Base-by-base conservation (phyloP, 2,113 vertebrate genomes). In the Paedocypris sp. region DNA sequence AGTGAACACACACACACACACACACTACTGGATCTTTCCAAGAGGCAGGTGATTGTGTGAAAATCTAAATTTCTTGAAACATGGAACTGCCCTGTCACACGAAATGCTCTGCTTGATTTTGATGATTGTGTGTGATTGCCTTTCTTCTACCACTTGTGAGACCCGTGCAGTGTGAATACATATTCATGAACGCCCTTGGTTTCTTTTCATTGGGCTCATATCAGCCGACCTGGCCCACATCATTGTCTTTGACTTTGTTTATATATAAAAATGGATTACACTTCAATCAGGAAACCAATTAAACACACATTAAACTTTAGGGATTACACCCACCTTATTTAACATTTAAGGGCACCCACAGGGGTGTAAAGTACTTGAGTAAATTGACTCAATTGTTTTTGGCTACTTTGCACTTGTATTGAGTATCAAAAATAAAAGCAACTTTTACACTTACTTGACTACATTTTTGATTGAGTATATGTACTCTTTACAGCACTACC, bases 251-350 rank as follows among this genome's bases (percentile, higher is more conserved):
- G 12, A 11, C 16, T 51, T n/a, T 22, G 33, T 39, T 38, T 13
- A 58, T 78, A 69, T 62, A 65, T 67, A 77, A 75, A 79, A 80
- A 70, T 38, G 77, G 78, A 82, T 84, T 82, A 82, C 73, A 64
- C 67, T 22, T 33, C 69, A 76, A 71, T 78, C 77, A 75, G 75
- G 73, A 83, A 82, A 72, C 59, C 74, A 83, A 83, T 86, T 83
- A 82, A 82, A 72, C 31, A 75, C 67, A 60, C 47, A 58, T 63
- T 62, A 67, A 67, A 64, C 60, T 70, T 23, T 4, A 48, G 29
- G 71, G 64, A 73, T 73, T 73, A 67, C 58, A 22, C 32, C 75
- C 66, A 77, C 75, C 73, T 77, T 53, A 20, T 70, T 70, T 64
- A 67, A 72, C 23, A 26, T 19, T 60, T 56, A 57, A 71, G 58